These are phyloP conservation scores for Clarias pachynema DNA, from an alignment of 2,797 vertebrate genomes.

Conservation along the genomic window DNA sequence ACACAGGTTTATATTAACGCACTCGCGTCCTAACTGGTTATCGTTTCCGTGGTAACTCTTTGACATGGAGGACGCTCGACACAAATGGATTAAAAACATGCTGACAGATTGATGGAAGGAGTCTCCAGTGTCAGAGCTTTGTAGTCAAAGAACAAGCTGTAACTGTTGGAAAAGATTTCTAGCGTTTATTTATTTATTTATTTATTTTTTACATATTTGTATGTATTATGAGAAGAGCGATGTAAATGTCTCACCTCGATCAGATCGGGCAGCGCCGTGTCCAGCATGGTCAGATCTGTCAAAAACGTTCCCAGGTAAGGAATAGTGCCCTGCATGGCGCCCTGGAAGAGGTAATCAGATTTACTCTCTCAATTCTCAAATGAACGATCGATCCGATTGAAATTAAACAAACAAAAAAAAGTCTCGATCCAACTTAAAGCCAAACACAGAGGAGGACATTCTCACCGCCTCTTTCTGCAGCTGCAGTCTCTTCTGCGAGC, in stretches of 20 bases:
- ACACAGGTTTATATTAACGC: no score
- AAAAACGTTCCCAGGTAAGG: slow-evolving; percentile 94
- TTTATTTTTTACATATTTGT: no score
- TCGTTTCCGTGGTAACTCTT: neutral
- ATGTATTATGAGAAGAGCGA: neutral
- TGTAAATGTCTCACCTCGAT: slow-evolving; percentile 77
- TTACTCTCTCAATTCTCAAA: no score
- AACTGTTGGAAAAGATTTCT: no score
- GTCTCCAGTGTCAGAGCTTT: no score
- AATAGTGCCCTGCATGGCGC: slow-evolving; percentile 93
- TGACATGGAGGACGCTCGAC: neutral
- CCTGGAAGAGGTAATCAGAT: slow-evolving; percentile 69
- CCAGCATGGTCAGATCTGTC: slow-evolving; percentile 93
- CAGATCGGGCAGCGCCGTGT: slow-evolving; percentile 90
- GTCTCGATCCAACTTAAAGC: neutral
- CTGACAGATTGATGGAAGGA: no score
- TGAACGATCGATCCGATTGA: neutral
- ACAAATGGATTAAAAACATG: no score
- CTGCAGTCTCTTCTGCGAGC: slow-evolving; percentile 87
- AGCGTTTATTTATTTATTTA: no score
- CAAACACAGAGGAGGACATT: neutral
- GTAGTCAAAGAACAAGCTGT: no score
- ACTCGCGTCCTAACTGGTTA: neutral
- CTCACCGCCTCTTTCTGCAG: slow-evolving; percentile 91
- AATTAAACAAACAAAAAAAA: neutral